Base-by-base conservation (phyloP, 1,140 invertebrate genomes). In the Drusus annulatus region DNA sequence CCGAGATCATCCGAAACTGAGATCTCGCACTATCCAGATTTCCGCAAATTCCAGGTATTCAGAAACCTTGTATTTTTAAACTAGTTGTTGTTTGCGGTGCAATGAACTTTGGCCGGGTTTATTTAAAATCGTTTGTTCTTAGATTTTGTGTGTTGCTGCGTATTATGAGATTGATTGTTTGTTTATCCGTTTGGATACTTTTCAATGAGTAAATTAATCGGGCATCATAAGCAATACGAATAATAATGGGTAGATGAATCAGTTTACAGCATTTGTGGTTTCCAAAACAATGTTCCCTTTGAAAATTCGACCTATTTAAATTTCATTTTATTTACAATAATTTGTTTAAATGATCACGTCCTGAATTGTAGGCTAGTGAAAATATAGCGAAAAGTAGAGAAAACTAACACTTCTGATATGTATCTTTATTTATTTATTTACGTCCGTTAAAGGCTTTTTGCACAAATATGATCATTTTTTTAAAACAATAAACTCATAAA, bases 41-140 rank as follows among this genome's bases (percentile, higher is more conserved):
- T 19, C 7, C 5, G 21, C 31, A 28, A 50, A 69, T 50, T 69
- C 21, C n/a, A 51, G 65, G 63, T 51, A 50, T 17, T 5, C 1
- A 50, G 25, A 68, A 19, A 21, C 3, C 28, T 50, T 68, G 13
- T 68, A 68, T 69, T 69, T 69, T 45, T n/a, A 45, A 69, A 10
- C 6, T 69, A 69, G 50, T 69, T 69, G 17, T 68, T 17, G 31
- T 63, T 21, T 28, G 7, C n/a, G 16, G 36, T 50, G 19, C 65
- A 17, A 19, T 69, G 65, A 69, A 69, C 65, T 19, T 68, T n/a
- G 60, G 3, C 23, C 6, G 23, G 28, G 60, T 28, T 63, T 28
- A 63, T 21, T 63, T 16, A 0, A 23, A 23, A 63, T 10, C 17
- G 17, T 21, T 63, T 23, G 23, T 63, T 63, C 60, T 56, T 17